Conservation (phyloP, 2,113 vertebrate species). For the Otocyon megalotis region DNA sequence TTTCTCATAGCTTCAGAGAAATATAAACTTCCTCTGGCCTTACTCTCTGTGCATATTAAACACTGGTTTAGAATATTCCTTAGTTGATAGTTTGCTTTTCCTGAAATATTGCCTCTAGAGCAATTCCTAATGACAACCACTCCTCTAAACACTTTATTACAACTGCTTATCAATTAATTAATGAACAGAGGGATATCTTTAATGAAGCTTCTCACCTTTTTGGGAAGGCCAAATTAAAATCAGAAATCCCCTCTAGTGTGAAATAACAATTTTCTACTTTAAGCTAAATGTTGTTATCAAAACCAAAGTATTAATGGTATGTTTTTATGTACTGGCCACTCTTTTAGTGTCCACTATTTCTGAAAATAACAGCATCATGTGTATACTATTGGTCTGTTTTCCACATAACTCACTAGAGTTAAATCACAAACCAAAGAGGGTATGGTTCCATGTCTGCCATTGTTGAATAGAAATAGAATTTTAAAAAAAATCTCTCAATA, state of each 20-base stretch:
- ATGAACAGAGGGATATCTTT: constrained; percentile 82
- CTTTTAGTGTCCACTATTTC: constrained; percentile 21
- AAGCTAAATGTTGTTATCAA: constrained; percentile 72
- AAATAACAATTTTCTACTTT: constrained; percentile 78
- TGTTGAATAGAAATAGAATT: background rate
- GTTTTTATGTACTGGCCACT: background rate
- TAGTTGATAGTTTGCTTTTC: constrained; percentile 76
- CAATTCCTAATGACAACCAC: constrained; percentile 79
- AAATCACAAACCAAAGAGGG: background rate
- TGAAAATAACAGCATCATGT: background rate
- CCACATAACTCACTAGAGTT: background rate
- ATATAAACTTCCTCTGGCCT: constrained; percentile 67
- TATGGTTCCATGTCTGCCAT: background rate
- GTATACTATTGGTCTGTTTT: background rate
- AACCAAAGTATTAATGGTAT: constrained; percentile 57
- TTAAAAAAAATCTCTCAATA: background rate
- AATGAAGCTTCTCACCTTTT: constrained; percentile 82
- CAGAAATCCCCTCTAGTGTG: constrained; percentile 75
- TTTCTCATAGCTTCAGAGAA: constrained; percentile 75
- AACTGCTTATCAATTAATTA: constrained; percentile 83
- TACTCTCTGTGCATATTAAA: constrained; percentile 72
- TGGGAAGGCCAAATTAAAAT: constrained; percentile 80
- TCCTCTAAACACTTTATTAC: constrained; percentile 81
- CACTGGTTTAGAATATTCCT: constrained; percentile 70
- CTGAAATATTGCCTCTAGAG: constrained; percentile 75